Percentiles rank a stretch among this genome's conserved stretches.
Evolutionary conservation across 64 coral and sea anemone genomes (phyloP).

Genomic region (Montipora capricornis): DNA sequence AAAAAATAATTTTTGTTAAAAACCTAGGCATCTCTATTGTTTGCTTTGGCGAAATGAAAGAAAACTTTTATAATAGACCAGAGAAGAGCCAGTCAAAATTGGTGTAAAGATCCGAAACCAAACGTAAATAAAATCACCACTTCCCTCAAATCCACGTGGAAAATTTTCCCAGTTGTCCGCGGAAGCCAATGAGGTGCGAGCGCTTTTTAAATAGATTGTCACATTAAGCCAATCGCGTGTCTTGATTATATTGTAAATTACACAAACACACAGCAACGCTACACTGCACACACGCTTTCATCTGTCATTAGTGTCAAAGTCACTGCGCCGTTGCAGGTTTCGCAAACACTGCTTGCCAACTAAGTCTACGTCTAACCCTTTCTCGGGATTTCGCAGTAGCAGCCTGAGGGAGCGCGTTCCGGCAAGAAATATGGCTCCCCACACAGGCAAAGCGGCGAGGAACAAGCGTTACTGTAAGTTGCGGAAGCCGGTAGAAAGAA

Average conservation of each 20-base stretch:
- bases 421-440: slow-evolving; percentile 78
- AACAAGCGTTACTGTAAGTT: slow-evolving; percentile 93
- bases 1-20: slow-evolving; percentile 37
- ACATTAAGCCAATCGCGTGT: slow-evolving; percentile 87
- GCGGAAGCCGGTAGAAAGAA: slow-evolving; percentile 59
- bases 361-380: slow-evolving; percentile 61
- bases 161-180: slow-evolving; percentile 97
- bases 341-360: slow-evolving; percentile 92
- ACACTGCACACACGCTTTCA: slow-evolving; percentile 98
- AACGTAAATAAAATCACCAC: slow-evolving; percentile 92
- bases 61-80: slow-evolving; percentile 47
- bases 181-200: slow-evolving; percentile 95
- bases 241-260: slow-evolving; percentile 97
- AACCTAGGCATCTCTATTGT: slow-evolving; percentile 8
- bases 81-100: slow-evolving; percentile 57
- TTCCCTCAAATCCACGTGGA: slow-evolving; percentile 92
- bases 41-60: slow-evolving; percentile 53
- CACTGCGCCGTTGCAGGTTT: slow-evolving; percentile 95
- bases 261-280: slow-evolving; percentile 98
- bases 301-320: slow-evolving; percentile 99
- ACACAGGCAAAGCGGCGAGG: slow-evolving; percentile 74
- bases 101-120: slow-evolving; percentile 51
- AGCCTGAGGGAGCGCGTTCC: slow-evolving; percentile 19
- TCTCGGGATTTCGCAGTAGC: slow-evolving; percentile 11
- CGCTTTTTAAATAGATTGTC: slow-evolving; percentile 97